These are phyloP conservation scores for Sorex maritimensis DNA, from an alignment of 2,797 vertebrate species.

Conservation along the genomic window DNA sequence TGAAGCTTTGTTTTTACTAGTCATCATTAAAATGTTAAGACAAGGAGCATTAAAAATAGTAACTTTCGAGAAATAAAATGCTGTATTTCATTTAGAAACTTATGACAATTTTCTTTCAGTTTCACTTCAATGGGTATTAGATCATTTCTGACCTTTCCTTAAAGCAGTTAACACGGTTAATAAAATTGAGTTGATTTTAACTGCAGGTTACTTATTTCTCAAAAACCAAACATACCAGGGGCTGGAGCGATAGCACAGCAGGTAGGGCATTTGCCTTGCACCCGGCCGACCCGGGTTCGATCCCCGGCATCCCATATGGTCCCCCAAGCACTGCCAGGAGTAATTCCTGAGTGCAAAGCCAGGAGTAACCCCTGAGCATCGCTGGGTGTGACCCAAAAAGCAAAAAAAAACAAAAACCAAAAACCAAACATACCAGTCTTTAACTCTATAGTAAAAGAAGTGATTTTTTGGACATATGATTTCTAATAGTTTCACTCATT, in stretches of 20 bases:
- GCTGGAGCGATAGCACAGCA: no score
- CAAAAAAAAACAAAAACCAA: not conserved
- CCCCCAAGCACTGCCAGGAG: no score
- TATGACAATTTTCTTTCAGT: not conserved
- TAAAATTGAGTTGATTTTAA: not conserved
- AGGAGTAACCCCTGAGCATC: no score
- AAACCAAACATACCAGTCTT: constrained; percentile 26
- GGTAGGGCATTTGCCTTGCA: no score
- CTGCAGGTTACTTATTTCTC: not conserved
- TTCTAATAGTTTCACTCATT: not conserved
- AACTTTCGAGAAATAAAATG: constrained; percentile 45
- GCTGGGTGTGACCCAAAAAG: no score
- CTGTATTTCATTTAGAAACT: not conserved
- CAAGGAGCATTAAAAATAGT: constrained; percentile 4
- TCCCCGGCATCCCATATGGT: no score
- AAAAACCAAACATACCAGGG: constrained; percentile 7
- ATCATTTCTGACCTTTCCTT: not conserved
- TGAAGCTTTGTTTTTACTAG: not conserved
- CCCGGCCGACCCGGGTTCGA: no score
- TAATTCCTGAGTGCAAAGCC: no score
- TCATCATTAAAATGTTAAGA: constrained; percentile 16
- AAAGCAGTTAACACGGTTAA: not conserved
- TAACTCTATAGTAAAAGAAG: not conserved
- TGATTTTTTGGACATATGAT: not conserved
- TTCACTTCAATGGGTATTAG: not conserved